A percentile compares a stretch with the other conserved stretches of the same genome.
Conservation (phyloP, 2,113 vertebrate genomes). For the Salvelinus namaycush region DNA sequence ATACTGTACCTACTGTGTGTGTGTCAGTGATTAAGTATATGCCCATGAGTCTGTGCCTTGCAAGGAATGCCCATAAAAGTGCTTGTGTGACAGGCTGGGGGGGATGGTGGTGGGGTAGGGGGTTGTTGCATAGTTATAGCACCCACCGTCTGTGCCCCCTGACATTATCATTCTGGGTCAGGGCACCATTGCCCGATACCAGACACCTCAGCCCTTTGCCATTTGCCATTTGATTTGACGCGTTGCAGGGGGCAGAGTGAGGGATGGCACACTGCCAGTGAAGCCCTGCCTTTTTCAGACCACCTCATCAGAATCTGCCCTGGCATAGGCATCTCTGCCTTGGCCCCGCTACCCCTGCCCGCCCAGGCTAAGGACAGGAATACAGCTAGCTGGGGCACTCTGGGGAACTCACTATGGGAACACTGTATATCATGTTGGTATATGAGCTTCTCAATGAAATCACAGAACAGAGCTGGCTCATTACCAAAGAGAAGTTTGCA, state of each 20-base stretch:
- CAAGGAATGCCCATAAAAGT: too few relatives aligned
- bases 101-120: too few relatives aligned
- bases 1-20: too few relatives aligned
- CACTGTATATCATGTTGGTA: not conserved
- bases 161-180: constrained; percentile 34
- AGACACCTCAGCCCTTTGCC: constrained; percentile 71
- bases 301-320: constrained; percentile 18
- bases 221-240: constrained; percentile 68
- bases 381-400: too few relatives aligned
- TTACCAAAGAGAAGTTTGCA: not conserved
- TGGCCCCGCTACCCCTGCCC: not conserved
- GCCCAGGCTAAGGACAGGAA: not conserved
- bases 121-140: too few relatives aligned
- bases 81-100: too few relatives aligned
- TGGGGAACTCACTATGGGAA: too few relatives aligned
- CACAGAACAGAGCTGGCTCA: not conserved
- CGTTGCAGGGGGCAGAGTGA: constrained; percentile 17
- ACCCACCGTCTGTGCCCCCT: constrained; percentile 3
- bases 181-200: constrained; percentile 44
- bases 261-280: not conserved
- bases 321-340: constrained; percentile 20
- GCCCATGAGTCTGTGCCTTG: too few relatives aligned
- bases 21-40: too few relatives aligned
- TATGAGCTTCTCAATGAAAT: not conserved
- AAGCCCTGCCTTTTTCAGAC: too few relatives aligned